Evolutionary conservation across 2,888 invertebrate genomes (phyloP).

Genomic region (Chorisops tibialis): DNA sequence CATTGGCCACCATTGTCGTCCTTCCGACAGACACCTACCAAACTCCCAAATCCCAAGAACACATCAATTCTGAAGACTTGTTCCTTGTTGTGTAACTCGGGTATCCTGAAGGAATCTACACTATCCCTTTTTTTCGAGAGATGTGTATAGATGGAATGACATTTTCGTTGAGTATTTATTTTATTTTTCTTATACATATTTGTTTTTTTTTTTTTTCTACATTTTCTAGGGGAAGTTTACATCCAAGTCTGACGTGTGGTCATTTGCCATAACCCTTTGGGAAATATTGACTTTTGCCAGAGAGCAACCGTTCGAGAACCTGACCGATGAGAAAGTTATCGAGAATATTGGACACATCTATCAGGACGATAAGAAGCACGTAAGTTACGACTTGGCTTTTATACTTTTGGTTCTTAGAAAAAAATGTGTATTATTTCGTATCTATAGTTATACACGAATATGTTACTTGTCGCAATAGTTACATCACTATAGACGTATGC

Average conservation of each 20-base stretch:
- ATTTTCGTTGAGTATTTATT: constrained; percentile 15
- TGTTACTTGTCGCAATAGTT: background rate
- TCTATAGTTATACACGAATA: background rate
- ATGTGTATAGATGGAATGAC: constrained; percentile 8
- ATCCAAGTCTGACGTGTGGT: constrained; percentile 83
- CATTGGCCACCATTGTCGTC: background rate
- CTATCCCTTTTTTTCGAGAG: background rate
- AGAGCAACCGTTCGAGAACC: constrained; percentile 76
- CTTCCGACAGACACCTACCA: too few relatives aligned
- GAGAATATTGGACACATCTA: constrained; percentile 79
- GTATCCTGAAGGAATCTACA: constrained; percentile 7
- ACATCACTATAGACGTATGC: background rate
- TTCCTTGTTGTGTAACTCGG: background rate
- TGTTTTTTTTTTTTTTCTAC: background rate
- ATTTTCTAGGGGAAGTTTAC: constrained; percentile 72
- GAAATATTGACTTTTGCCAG: constrained; percentile 80
- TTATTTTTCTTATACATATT: constrained; percentile 1
- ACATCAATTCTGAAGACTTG: constrained; percentile 1
- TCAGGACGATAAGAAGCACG: constrained; percentile 68
- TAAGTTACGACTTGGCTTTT: constrained; percentile 48
- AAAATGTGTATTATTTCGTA: too few relatives aligned
- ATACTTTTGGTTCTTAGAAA: background rate
- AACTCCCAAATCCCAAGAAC: background rate
- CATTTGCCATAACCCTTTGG: constrained; percentile 84
- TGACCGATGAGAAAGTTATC: constrained; percentile 76